A percentile compares a stretch with the other conserved stretches of the same genome.
Evolutionary conservation across 2,888 invertebrate species (phyloP).

Genomic region (Lochmaea crataegi): DNA sequence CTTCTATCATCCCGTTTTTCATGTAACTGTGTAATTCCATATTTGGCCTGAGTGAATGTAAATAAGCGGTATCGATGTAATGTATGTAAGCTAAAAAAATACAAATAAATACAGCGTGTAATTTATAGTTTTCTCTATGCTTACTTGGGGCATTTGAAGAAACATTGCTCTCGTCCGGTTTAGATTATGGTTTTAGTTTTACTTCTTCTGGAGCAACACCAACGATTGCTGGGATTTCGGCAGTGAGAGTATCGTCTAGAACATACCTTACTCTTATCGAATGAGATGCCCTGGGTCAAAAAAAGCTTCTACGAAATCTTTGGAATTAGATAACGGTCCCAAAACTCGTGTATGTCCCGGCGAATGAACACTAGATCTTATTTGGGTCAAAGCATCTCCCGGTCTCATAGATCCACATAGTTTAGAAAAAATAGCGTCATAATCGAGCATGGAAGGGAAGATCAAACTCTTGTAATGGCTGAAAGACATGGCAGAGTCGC

Average conservation of each 20-base stretch:
- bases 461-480: too few relatives aligned
- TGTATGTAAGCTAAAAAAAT: slow-evolving; percentile 69
- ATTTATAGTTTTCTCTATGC: neutral
- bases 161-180: slow-evolving; percentile 72
- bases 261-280: slow-evolving; percentile 93
- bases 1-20: slow-evolving; percentile 99
- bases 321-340: slow-evolving; percentile 93
- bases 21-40: slow-evolving; percentile 94
- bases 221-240: slow-evolving; percentile 94
- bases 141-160: slow-evolving; percentile 56
- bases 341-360: slow-evolving; percentile 89
- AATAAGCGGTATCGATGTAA: slow-evolving; percentile 93
- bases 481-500: too few relatives aligned
- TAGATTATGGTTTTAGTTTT: slow-evolving; percentile 80
- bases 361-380: slow-evolving; percentile 85
- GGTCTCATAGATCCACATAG: slow-evolving; percentile 88
- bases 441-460: slow-evolving; percentile 83
- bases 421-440: slow-evolving; percentile 86
- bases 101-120: neutral
- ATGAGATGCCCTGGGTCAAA: slow-evolving; percentile 96
- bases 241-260: slow-evolving; percentile 99
- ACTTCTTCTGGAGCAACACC: slow-evolving; percentile 82
- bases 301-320: slow-evolving; percentile 90
- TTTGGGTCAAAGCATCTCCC: slow-evolving; percentile 85
- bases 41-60: slow-evolving; percentile 89